A percentile compares a stretch with the other conserved stretches of the same genome.
Evolutionary conservation across 2,797 vertebrate species (phyloP).

Genomic region (Dermochelys coriacea): DNA sequence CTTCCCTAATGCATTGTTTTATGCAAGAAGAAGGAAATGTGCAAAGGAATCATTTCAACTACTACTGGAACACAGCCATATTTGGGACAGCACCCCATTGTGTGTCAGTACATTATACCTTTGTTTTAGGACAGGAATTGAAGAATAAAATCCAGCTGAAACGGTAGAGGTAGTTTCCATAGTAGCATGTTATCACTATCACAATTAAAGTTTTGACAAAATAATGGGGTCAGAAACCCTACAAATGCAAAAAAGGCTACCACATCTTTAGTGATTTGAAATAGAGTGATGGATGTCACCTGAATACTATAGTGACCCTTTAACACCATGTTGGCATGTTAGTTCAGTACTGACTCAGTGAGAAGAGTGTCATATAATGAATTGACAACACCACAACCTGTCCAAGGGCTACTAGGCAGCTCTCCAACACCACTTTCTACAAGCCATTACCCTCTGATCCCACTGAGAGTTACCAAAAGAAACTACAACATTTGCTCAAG

Average conservation of each 20-base stretch:
- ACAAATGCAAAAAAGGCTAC: not conserved
- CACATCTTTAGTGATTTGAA: not conserved
- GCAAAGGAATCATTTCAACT: not conserved
- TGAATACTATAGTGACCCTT: not conserved
- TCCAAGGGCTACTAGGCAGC: too few species aligned
- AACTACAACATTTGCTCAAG: too few species aligned
- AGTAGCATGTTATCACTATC: not conserved
- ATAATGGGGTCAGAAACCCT: not conserved
- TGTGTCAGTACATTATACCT: not conserved
- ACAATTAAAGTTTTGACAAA: not conserved
- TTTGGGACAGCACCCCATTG: not conserved
- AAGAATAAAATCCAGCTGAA: not conserved
- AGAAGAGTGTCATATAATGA: not conserved
- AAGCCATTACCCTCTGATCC: too few species aligned
- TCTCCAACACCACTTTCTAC: too few species aligned
- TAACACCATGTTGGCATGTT: not conserved
- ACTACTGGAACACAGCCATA: not conserved
- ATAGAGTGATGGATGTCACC: not conserved
- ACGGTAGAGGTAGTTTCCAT: not conserved
- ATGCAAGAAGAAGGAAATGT: not conserved
- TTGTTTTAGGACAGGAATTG: not conserved
- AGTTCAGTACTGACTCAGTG: not conserved
- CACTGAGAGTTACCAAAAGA: too few species aligned
- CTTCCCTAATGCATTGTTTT: not conserved
- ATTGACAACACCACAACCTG: not conserved